These are phyloP conservation scores for Saccostrea cuccullata DNA, from an alignment of 1,140 invertebrate genomes.

Conservation along the genomic window DNA sequence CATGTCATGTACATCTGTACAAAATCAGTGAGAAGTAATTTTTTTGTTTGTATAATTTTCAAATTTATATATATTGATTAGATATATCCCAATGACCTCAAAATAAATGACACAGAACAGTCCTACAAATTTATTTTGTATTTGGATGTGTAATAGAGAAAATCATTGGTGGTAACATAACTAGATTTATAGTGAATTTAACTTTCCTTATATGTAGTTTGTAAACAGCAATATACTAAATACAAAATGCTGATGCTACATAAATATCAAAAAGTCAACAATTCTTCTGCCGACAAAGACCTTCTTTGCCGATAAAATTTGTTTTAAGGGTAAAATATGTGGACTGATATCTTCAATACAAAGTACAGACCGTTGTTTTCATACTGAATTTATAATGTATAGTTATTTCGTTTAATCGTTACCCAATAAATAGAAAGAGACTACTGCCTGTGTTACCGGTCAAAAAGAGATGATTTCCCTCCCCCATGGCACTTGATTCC, in stretches of 20 bases:
- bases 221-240: too few species aligned
- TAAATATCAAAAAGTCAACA: neutral
- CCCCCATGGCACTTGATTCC: neutral
- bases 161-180: too few species aligned
- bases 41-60: neutral
- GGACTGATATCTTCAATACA: neutral
- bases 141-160: too few species aligned
- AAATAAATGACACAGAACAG: too few species aligned
- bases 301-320: neutral
- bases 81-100: neutral
- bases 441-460: neutral
- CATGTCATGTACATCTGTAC: neutral
- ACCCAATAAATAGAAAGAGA: neutral
- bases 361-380: neutral
- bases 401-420: too few species aligned
- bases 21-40: neutral
- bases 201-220: too few species aligned
- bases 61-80: neutral
- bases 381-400: neutral
- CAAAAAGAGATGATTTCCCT: neutral
- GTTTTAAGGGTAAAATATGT: neutral
- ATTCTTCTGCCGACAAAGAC: neutral
- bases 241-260: neutral
- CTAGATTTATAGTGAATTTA: too few species aligned
- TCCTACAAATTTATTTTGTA: too few species aligned